Evolutionary conservation across 1,140 invertebrate species (phyloP).

Genomic region (Theocolax elegans): DNA sequence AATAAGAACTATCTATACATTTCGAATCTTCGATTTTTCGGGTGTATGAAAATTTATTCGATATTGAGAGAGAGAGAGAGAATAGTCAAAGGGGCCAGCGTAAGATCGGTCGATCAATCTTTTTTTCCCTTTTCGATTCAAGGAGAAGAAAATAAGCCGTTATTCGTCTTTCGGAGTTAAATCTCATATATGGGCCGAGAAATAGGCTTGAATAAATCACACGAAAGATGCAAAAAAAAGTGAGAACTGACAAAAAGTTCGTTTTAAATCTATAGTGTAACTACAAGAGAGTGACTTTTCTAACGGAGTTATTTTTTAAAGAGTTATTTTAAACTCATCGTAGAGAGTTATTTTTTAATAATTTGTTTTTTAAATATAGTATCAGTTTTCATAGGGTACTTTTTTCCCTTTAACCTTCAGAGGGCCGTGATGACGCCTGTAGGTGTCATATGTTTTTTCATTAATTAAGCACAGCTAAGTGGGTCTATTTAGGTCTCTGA

Average conservation of each 20-base stretch:
- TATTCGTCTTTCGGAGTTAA: slow-evolving; percentile 44
- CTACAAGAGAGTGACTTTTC: too few species aligned
- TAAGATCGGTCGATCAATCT: slow-evolving; percentile 49
- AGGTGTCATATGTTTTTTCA: too few species aligned
- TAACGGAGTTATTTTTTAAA: too few species aligned
- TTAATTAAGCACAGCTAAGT: too few species aligned
- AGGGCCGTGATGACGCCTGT: too few species aligned
- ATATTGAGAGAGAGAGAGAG: not conserved
- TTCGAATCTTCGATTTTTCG: not conserved
- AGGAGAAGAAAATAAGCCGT: slow-evolving; percentile 56
- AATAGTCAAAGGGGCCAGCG: not conserved
- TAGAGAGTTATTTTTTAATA: too few species aligned
- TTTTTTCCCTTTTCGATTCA: slow-evolving; percentile 47
- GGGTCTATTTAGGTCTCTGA: too few species aligned
- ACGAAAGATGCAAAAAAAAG: slow-evolving; percentile 31
- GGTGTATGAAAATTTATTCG: slow-evolving; percentile 32
- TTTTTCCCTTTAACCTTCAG: too few species aligned
- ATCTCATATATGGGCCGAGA: slow-evolving; percentile 60
- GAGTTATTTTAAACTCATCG: too few species aligned
- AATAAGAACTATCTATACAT: slow-evolving; percentile 30
- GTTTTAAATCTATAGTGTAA: too few species aligned
- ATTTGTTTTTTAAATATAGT: too few species aligned
- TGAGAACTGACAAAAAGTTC: slow-evolving; percentile 43
- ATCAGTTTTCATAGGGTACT: too few species aligned
- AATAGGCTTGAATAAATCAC: slow-evolving; percentile 63